These are phyloP conservation scores for Hipposideros armiger DNA, from an alignment of 2,113 vertebrate species.

Conservation along the genomic window DNA sequence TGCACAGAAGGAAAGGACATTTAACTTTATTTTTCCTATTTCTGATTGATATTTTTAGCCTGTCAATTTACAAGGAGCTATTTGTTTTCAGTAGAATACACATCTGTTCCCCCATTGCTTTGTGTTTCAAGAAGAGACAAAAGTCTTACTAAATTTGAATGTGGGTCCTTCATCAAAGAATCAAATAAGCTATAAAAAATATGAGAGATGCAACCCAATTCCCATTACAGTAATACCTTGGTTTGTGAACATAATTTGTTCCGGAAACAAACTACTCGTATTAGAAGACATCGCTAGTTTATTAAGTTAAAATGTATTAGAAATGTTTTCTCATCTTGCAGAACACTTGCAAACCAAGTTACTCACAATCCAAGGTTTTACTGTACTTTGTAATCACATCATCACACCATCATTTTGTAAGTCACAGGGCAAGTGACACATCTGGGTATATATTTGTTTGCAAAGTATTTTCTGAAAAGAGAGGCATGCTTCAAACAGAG, in stretches of 20 bases:
- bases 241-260: no score
- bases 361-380: no score
- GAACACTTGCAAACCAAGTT: no score
- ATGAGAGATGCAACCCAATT: background rate
- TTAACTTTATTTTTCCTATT: constrained; percentile 27
- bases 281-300: no score
- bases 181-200: background rate
- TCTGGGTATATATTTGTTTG: background rate
- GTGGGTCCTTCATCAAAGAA: background rate
- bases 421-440: background rate
- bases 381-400: background rate
- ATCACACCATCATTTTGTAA: background rate
- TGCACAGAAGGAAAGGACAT: background rate
- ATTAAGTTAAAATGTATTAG: no score
- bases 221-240: background rate
- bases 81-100: background rate
- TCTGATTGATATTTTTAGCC: background rate
- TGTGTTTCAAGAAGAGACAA: background rate
- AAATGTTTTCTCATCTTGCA: no score
- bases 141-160: background rate
- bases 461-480: constrained; percentile 37
- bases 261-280: no score
- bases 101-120: background rate
- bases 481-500: background rate
- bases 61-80: constrained; percentile 1